A percentile compares a stretch with the other conserved stretches of the same genome.
Evolutionary conservation across 2,888 invertebrate genomes (phyloP).

Genomic region (Crossocerus cetratus): DNA sequence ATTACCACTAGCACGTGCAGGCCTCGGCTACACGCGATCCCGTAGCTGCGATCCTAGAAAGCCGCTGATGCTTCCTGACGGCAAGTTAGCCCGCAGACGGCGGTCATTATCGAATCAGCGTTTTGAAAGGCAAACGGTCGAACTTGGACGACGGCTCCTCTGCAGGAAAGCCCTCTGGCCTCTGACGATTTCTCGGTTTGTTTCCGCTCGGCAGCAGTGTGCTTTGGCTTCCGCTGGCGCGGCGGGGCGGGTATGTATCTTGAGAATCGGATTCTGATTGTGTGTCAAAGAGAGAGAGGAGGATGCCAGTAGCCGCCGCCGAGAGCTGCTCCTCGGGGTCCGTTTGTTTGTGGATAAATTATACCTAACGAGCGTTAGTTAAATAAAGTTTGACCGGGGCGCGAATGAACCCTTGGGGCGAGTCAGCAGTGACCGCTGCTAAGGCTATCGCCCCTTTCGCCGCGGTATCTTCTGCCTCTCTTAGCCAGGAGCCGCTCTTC

Average conservation of each 20-base stretch:
- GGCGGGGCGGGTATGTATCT: not conserved
- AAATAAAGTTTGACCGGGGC: not conserved
- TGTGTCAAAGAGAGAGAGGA: not conserved
- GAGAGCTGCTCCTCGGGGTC: not conserved
- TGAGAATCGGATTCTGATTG: conserved; percentile 2
- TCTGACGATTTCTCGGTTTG: conserved; percentile 16
- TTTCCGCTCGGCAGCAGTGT: not conserved
- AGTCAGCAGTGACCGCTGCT: not conserved
- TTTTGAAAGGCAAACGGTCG: conserved; percentile 63
- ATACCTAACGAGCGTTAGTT: not conserved
- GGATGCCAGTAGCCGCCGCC: conserved; percentile 8
- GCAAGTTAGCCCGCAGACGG: conserved; percentile 48
- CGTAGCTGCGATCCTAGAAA: conserved; percentile 3
- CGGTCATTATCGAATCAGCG: conserved; percentile 60
- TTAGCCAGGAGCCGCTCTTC: not conserved
- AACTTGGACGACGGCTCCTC: conserved; percentile 48
- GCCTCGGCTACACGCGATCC: not conserved
- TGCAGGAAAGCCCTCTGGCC: not conserved
- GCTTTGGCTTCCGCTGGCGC: not conserved
- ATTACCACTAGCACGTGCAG: not conserved
- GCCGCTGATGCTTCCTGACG: conserved; percentile 23
- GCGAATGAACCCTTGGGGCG: conserved; percentile 16
- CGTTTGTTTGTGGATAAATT: conserved; percentile 2
- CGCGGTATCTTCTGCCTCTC: not conserved
- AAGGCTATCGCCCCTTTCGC: not conserved